phyloP scores from a whole-genome alignment of 2,113 vertebrate genomes.

The Herpailurus yagouaroundi region DNA sequence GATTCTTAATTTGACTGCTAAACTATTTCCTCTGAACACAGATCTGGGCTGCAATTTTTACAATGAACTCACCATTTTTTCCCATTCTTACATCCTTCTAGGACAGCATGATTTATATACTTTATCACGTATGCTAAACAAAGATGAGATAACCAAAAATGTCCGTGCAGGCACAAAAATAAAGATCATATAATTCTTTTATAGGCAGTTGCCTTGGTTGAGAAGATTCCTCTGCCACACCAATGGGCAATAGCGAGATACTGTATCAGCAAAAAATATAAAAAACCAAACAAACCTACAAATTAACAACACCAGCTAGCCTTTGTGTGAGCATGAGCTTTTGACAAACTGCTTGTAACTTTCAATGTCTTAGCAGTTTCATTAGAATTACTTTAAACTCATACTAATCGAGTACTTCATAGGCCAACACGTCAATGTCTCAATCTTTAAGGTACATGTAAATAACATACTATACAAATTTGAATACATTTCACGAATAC shows the following conservation, averaged over 20 bases:
- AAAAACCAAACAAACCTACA: neutral
- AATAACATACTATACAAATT: neutral
- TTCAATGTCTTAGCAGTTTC: neutral
- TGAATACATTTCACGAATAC: neutral
- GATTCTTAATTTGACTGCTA: neutral
- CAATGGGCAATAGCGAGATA: neutral
- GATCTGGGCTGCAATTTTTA: slow-evolving; percentile 14
- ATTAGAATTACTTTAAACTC: neutral
- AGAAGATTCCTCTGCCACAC: neutral
- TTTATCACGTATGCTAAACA: neutral
- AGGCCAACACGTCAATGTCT: neutral
- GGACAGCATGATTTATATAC: neutral
- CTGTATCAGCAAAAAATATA: neutral
- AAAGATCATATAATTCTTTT: neutral
- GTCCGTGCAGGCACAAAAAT: neutral
- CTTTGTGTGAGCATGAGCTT: neutral
- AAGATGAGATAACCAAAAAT: neutral
- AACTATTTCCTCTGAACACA: neutral
- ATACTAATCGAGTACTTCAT: neutral
- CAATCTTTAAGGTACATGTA: neutral
- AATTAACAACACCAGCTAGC: neutral
- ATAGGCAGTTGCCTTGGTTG: neutral
- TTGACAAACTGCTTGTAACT: neutral
- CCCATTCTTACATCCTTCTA: neutral
- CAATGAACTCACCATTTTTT: neutral